phyloP scores from a whole-genome alignment of 1,140 invertebrate species.

The Vanessa atalanta region DNA sequence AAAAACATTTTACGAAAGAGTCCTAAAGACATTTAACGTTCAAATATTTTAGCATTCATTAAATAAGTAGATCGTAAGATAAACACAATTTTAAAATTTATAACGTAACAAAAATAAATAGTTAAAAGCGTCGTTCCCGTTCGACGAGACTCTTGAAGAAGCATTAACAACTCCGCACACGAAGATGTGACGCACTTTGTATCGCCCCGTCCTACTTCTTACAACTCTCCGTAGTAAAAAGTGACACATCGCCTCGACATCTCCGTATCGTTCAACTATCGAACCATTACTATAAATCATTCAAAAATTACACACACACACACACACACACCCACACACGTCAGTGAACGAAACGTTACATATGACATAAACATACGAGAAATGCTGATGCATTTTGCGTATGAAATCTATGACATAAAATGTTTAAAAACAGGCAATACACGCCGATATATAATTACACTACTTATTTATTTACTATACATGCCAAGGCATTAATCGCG shows the following conservation, averaged over 20 bases:
- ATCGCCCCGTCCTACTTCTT: background rate
- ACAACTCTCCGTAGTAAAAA: slow-evolving; percentile 18
- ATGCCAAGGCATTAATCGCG: no score
- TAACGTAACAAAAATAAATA: slow-evolving; percentile 8
- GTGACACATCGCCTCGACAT: slow-evolving; percentile 3
- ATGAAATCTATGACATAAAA: no score
- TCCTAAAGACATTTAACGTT: background rate
- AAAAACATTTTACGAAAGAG: background rate
- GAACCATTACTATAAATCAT: slow-evolving; percentile 16
- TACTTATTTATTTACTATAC: no score
- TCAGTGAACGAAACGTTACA: background rate
- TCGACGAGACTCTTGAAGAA: slow-evolving; percentile 1
- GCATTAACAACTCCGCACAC: slow-evolving; percentile 8
- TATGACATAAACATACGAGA: background rate
- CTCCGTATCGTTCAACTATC: background rate
- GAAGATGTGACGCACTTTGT: background rate
- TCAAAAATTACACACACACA: background rate
- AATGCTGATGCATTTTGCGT: no score
- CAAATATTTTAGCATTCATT: background rate
- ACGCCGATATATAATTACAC: no score
- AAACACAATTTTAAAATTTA: slow-evolving; percentile 4
- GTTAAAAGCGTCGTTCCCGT: background rate
- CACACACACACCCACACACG: no score
- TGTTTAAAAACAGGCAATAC: no score
- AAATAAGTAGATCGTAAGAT: slow-evolving; percentile 5